Evolutionary conservation across 2,888 invertebrate genomes (phyloP), one percentile per base, ranked within the genome.

Genomic region (Idaea straminata): DNA sequence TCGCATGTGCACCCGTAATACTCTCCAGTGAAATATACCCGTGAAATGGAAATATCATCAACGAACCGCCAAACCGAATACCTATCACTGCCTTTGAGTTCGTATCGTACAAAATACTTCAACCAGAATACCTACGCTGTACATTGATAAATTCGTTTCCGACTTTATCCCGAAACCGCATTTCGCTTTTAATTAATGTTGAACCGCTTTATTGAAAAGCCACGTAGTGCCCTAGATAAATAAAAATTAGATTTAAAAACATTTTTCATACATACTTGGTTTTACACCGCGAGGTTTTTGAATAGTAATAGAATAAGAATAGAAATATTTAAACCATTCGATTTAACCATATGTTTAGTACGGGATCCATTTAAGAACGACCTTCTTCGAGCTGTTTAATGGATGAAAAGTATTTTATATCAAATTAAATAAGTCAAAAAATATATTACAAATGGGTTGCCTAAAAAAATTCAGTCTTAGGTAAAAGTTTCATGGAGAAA

Each of bases 11-110:
- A 47, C 47, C 13, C 47, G 47, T 47, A 47, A 13, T 13, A 4
- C 47, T 47, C 47, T 36, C 47, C 7, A 47, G 47, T 47, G 10
- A 47, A 47, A 13, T 47, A 67, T 61, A 60, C 64, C 64, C 62
- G 47, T 57, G 59, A 72, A 74, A 70, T 69, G 69, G 61, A 70
- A 72, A 69, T 62, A 66, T 68, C 69, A 67, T 66, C 72, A 71
- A 69, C 70, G 63, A 72, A 71, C 69, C 74, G 35, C 63, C 69
- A 68, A 64, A 65, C 66, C 66, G 34, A 64, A 59, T 60, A 57
- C 64, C 67, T 57, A 70, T 69, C 69, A 64, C 63, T 65, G 62
- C 63, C 61, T 65, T 67, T 65, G 57, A 67, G 65, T 64, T 63
- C 61, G 62, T 10, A 47, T 47, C 47, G 47, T 47, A 47, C 47